phyloP scores from a whole-genome alignment of 2,888 invertebrate genomes.

The Eupithecia abbreviata region DNA sequence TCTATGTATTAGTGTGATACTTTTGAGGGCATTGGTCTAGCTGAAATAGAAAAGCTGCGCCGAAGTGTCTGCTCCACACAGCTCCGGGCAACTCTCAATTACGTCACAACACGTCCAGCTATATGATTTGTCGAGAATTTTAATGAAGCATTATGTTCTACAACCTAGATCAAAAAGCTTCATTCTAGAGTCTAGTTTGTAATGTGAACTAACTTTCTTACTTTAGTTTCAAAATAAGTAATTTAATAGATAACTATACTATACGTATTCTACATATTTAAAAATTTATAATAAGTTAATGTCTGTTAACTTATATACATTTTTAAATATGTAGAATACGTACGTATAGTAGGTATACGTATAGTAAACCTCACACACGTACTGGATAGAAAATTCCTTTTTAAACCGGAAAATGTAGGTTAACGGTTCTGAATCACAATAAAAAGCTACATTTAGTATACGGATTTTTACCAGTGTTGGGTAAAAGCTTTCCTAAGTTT shows the following conservation, averaged over 20 bases:
- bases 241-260: too few species aligned
- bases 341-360: too few species aligned
- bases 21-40: neutral
- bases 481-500: neutral
- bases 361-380: too few species aligned
- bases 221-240: neutral
- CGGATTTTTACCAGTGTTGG: neutral
- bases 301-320: too few species aligned
- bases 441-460: neutral
- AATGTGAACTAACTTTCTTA: neutral
- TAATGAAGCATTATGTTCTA: conserved; percentile 56
- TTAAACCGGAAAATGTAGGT: too few species aligned
- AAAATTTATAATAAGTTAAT: too few species aligned
- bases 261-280: too few species aligned
- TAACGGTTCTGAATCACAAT: too few species aligned
- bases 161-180: neutral
- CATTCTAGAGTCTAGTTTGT: neutral
- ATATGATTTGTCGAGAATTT: conserved; percentile 63
- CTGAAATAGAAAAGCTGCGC: neutral
- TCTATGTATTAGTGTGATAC: neutral
- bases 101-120: conserved; percentile 60
- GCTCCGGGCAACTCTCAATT: conserved; percentile 53
- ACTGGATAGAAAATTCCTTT: too few species aligned
- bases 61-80: conserved; percentile 32
- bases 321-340: too few species aligned